phyloP scores from a whole-genome alignment of 1,140 invertebrate species.

The Meloidogyne hapla region DNA sequence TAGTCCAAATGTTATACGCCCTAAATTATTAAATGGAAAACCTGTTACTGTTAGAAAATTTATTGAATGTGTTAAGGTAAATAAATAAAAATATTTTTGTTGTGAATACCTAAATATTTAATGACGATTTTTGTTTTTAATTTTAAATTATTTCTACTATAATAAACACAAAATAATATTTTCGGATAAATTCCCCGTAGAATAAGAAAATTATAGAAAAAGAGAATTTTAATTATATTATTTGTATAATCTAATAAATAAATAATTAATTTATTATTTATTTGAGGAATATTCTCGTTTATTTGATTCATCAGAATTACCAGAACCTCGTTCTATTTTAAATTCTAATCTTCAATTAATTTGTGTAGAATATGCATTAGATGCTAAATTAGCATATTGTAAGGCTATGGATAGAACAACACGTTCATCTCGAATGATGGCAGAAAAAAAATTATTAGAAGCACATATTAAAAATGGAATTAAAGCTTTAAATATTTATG shows the following conservation, averaged over 20 bases:
- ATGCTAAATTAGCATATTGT: slow-evolving; percentile 51
- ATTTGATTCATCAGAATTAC: slow-evolving; percentile 51
- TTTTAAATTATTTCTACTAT: no score
- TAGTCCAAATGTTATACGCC: slow-evolving; percentile 48
- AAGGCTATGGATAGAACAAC: slow-evolving; percentile 50
- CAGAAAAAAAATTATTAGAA: slow-evolving; percentile 62
- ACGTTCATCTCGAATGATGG: slow-evolving; percentile 53
- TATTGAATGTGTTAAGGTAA: slow-evolving; percentile 57
- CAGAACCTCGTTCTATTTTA: slow-evolving; percentile 51
- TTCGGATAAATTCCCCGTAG: no score
- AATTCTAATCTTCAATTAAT: slow-evolving; percentile 44
- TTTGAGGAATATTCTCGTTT: slow-evolving; percentile 56
- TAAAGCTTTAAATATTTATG: slow-evolving; percentile 60
- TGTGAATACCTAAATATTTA: no score
- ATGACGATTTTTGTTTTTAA: no score
- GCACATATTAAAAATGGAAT: slow-evolving; percentile 63
- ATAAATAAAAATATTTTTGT: slow-evolving; percentile 3
- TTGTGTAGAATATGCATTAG: slow-evolving; percentile 43
- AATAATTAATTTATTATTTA: neutral
- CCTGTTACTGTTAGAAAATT: slow-evolving; percentile 60
- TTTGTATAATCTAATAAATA: neutral
- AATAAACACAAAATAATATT: no score
- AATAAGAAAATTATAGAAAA: no score
- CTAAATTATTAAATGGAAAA: slow-evolving; percentile 59
- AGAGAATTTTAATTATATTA: no score